These are phyloP conservation scores for Saxidomus purpurata DNA, from an alignment of 1,140 invertebrate genomes.

Conservation along the genomic window DNA sequence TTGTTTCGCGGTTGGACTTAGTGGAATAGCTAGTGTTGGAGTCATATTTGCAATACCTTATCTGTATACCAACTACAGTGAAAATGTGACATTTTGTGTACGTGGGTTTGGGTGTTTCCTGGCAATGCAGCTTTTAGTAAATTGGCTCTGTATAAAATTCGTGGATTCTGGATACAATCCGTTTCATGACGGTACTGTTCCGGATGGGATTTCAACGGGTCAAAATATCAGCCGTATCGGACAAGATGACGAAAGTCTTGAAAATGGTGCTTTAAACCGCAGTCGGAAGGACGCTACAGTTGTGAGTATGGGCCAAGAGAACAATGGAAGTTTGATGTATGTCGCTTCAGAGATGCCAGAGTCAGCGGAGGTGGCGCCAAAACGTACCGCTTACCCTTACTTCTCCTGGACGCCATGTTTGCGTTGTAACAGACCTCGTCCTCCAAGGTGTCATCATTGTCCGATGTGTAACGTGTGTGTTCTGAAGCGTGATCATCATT, in stretches of 20 bases:
- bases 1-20: slow-evolving; percentile 5
- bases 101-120: slow-evolving; percentile 64
- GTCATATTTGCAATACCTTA: slow-evolving; percentile 34
- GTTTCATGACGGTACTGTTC: slow-evolving; percentile 58
- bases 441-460: slow-evolving; percentile 81
- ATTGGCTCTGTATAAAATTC: slow-evolving; percentile 75
- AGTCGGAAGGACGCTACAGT: slow-evolving; percentile 7
- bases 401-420: slow-evolving; percentile 78
- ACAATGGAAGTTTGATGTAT: slow-evolving; percentile 61
- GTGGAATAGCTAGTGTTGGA: slow-evolving; percentile 2
- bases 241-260: not conserved
- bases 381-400: slow-evolving; percentile 72
- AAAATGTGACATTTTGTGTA: not conserved
- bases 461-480: slow-evolving; percentile 76
- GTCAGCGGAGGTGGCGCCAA: slow-evolving; percentile 29
- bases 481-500: slow-evolving; percentile 95
- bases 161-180: slow-evolving; percentile 69
- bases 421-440: slow-evolving; percentile 67
- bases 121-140: slow-evolving; percentile 66
- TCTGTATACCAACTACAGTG: slow-evolving; percentile 3
- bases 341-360: slow-evolving; percentile 59
- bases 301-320: not conserved
- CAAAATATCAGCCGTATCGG: slow-evolving; percentile 1
- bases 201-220: not conserved
- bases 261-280: not conserved